phyloP scores from a whole-genome alignment of 1,140 invertebrate genomes.

The Ostrea edulis region DNA sequence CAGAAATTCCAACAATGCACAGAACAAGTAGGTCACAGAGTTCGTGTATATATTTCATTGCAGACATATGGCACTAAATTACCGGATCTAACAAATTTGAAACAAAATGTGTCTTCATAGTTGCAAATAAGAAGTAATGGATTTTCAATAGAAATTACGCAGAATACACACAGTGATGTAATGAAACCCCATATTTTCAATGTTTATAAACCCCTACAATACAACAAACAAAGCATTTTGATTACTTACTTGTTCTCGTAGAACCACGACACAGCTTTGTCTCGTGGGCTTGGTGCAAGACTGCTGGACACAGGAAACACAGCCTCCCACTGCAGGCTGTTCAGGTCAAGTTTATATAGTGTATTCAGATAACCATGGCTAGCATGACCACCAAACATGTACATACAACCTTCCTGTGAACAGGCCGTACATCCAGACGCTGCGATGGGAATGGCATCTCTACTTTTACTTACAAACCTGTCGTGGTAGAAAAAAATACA shows the following conservation, averaged over 20 bases:
- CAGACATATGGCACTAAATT: too few species aligned
- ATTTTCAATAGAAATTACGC: too few species aligned
- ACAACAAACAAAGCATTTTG: too few species aligned
- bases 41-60: too few species aligned
- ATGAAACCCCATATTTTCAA: too few species aligned
- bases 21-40: too few species aligned
- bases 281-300: not conserved
- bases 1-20: too few species aligned
- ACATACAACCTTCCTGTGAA: not conserved
- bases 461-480: slow-evolving; percentile 13
- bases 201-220: too few species aligned
- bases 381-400: not conserved
- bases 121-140: too few species aligned
- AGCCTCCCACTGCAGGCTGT: not conserved
- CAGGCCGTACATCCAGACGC: not conserved
- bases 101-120: too few species aligned
- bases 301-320: not conserved
- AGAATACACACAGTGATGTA: too few species aligned
- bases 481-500: not conserved
- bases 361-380: slow-evolving; percentile 13
- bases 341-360: slow-evolving; percentile 2
- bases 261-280: slow-evolving; percentile 21
- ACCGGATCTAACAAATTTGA: too few species aligned
- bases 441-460: not conserved
- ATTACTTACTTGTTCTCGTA: slow-evolving; percentile 9